These are phyloP conservation scores for Lissocephala sabroskyi DNA, from an alignment of 2,888 invertebrate species.

Conservation along the genomic window DNA sequence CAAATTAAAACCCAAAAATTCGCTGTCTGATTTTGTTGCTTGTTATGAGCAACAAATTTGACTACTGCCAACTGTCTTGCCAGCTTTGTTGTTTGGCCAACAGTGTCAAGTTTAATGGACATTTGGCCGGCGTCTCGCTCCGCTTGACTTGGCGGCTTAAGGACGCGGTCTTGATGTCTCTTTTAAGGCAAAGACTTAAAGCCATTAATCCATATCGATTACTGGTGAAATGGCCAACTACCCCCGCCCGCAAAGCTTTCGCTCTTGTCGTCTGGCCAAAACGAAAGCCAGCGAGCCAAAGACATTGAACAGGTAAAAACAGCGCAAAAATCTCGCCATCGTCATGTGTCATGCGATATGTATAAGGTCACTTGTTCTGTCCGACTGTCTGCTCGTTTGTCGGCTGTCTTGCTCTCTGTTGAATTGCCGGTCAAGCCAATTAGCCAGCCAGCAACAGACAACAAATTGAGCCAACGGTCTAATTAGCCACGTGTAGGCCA, in stretches of 20 bases:
- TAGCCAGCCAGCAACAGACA: slow-evolving; percentile 20
- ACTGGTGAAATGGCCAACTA: neutral
- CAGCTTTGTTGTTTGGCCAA: slow-evolving; percentile 2
- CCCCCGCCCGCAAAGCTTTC: slow-evolving; percentile 31
- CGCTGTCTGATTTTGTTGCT: slow-evolving; percentile 18
- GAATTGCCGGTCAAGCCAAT: slow-evolving; percentile 31
- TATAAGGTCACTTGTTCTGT: slow-evolving; percentile 24
- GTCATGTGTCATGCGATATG: slow-evolving; percentile 22
- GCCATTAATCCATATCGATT: slow-evolving; percentile 26
- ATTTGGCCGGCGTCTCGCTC: too few relatives aligned
- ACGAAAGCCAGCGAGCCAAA: slow-evolving; percentile 28
- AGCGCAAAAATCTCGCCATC: too few relatives aligned
- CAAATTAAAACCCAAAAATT: slow-evolving; percentile 24
- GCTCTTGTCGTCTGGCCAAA: slow-evolving; percentile 14
- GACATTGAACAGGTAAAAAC: slow-evolving; percentile 50
- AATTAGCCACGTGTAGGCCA: slow-evolving; percentile 14
- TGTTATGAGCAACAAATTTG: slow-evolving; percentile 22
- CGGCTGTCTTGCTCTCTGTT: neutral
- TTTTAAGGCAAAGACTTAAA: slow-evolving; percentile 25
- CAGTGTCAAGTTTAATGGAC: slow-evolving; percentile 50
- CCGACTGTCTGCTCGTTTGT: neutral
- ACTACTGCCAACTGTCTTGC: slow-evolving; percentile 34
- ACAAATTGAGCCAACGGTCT: neutral
- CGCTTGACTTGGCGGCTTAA: too few relatives aligned
- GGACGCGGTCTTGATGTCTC: neutral